Conservation (phyloP, 53 echinoderm and acorn worm species). For the Actinopyga echinites region DNA sequence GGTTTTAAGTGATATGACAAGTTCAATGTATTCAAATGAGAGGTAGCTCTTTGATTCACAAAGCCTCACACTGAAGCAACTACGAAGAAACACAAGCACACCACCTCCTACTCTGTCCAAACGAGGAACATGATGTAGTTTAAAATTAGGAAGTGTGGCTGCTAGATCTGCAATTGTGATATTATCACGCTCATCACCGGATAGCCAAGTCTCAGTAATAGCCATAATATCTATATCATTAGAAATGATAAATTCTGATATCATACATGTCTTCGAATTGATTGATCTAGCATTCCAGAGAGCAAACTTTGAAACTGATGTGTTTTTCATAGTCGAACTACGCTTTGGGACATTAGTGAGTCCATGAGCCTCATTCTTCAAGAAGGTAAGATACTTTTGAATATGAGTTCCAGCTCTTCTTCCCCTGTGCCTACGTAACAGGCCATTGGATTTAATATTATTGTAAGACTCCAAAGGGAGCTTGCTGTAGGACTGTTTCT, state of each 20-base stretch:
- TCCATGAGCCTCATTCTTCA: not conserved
- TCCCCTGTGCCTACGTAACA: no score
- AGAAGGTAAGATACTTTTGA: not conserved
- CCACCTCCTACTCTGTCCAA: conserved; percentile 17
- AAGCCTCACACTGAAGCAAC: not conserved
- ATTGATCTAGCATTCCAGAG: conserved; percentile 59
- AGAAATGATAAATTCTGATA: conserved; percentile 48
- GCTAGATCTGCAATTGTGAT: conserved; percentile 43
- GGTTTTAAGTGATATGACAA: not conserved
- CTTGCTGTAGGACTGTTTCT: no score
- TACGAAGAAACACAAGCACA: conserved; percentile 36
- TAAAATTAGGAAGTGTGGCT: conserved; percentile 36
- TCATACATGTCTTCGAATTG: conserved; percentile 24
- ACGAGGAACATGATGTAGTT: conserved; percentile 32
- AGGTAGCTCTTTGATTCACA: not conserved
- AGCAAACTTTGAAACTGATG: conserved; percentile 30
- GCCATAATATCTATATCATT: conserved; percentile 56
- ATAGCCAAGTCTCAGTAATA: conserved; percentile 60
- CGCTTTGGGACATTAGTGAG: not conserved
- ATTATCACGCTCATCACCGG: conserved; percentile 59
- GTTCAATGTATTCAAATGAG: conserved; percentile 49
- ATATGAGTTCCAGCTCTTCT: no score
- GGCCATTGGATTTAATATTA: no score
- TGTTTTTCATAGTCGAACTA: not conserved
- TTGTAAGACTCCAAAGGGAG: no score